Base-by-base conservation (phyloP, 2,113 vertebrate genomes). In the Elanoides forficatus region DNA sequence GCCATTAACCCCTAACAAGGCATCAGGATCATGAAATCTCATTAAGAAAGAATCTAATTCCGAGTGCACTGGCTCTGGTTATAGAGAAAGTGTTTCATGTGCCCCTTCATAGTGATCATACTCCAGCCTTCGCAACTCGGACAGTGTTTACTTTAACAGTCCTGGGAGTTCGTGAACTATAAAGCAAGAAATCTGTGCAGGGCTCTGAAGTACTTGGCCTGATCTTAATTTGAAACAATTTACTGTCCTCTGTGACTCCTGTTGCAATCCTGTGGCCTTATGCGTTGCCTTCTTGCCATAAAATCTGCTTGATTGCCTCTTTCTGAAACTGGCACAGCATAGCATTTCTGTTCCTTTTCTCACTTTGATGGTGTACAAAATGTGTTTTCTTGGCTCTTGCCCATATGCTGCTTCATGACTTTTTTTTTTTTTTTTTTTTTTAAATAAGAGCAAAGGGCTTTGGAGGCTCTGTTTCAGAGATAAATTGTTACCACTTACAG, bases 331-430 rank as follows among this genome's bases (percentile, higher is more conserved):
- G 95, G 88, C 94, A 97, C 72, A 29, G 62, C 73, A 76, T 23
- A 90, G 86, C 76, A 71, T 58, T 97, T 94, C 97, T 97, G 91
- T 96, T 97, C 87, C 72, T 97, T 96, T 95, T 96, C 95, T 97
- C 76, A 73, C 70, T 97, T 94, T 81, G 95, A 92, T 36, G 53
- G 92, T 7, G 5, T 81, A 87, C 62, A 68, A 90, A 94, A 95
- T 96, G 91, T 95, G 81, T 97, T 98, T 97, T 97, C 96, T 97
- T 97, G 95, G 91, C 97, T 96, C 90, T 94, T 17, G 34, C 53
- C 67, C 93, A 95, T 93, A 22, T 90, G 95, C 91, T 97, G 95
- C 94, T 98, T 97, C 95, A 95, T 96, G 65, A 65, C 53, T 76
- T 47, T 36, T 53, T 76, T 85, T 97, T 88, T 95, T 94, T 76